Evolutionary conservation across 2,113 vertebrate genomes (phyloP), one percentile per base, ranked within the genome.

Genomic region (Dromas ardeola): DNA sequence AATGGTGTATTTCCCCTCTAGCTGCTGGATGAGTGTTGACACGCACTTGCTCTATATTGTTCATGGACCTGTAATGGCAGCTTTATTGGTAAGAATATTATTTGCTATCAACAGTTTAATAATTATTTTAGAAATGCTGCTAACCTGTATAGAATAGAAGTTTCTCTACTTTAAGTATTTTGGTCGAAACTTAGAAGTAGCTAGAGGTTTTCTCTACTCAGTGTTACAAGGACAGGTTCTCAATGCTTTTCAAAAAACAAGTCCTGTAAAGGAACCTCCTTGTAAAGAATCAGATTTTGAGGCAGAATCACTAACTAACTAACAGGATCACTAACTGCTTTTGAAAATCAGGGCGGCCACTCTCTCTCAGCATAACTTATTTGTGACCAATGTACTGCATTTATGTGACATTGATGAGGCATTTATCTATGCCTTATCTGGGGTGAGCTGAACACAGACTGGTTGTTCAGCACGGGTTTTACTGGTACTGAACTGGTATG

Each of bases 21-120:
- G 99, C 96, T 99, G 99, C 98, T 99, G 99, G 99, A 99, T 99
- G 98, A 99, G 99, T 52, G 98, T 99, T 93, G 99, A 99, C 36
- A 99, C 99, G 5, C 98, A 99, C 95, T 97, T 99, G 97, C 98
- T 99, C 30, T 99, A 99, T 53, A 99, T 99, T 63, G 98, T 99
- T 90, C 99, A 99, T 19, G 99, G 99, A 43, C 99, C 99, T 26
- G 98, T 99, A 50, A 98, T 99, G 98, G 99, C 99, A 70, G 99
- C 99, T 14, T 97, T 99, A 88, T 97, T 99, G 98, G 99, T 99
- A 96, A 99, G 99, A 86, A 94, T 47, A 73, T 76, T 78, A 43
- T 59, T 88, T 96, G 13, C 30, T 90, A 32, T 56, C 36, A 63
- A 19, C 26, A 12, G 6, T 61, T 80, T 32, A 66, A 43, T 66